Conservation (phyloP, 1,140 invertebrate species). For the Lasioglossum albipes region DNA sequence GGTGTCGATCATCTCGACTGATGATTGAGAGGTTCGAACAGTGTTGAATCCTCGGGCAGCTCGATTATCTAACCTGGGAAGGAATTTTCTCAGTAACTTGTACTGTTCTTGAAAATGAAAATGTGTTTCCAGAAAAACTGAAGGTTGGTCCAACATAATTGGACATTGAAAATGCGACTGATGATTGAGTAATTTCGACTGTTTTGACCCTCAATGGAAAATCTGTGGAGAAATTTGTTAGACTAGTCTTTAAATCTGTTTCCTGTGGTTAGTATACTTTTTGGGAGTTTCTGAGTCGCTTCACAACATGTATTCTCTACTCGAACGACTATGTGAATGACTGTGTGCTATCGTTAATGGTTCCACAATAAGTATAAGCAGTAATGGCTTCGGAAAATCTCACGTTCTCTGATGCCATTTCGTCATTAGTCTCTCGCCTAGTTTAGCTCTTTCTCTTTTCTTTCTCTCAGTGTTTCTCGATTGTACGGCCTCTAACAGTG, state of each 20-base stretch:
- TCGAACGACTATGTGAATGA: background rate
- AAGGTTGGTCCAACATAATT: no score
- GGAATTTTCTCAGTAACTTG: no score
- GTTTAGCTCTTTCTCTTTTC: conserved; percentile 15
- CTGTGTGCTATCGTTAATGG: conserved; percentile 25
- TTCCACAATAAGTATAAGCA: conserved; percentile 43
- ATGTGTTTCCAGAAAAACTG: no score
- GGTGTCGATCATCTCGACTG: background rate
- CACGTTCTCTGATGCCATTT: conserved; percentile 62
- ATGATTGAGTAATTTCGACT: no score
- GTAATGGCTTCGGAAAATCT: conserved; percentile 58
- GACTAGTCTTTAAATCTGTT: no score
- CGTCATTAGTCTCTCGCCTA: conserved; percentile 62
- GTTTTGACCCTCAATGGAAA: no score
- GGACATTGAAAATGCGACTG: no score
- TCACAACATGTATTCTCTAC: background rate
- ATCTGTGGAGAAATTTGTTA: no score
- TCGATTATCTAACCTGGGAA: no score
- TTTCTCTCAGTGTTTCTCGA: conserved; percentile 21
- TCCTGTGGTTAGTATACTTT: no score
- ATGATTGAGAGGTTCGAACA: background rate
- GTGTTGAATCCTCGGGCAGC: no score
- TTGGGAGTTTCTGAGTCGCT: background rate
- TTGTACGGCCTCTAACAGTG: conserved; percentile 48
- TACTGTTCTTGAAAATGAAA: no score